Evolutionary conservation across 2,888 invertebrate species (phyloP), one percentile per base, ranked within the genome.

Genomic region (Acleris sparsana): DNA sequence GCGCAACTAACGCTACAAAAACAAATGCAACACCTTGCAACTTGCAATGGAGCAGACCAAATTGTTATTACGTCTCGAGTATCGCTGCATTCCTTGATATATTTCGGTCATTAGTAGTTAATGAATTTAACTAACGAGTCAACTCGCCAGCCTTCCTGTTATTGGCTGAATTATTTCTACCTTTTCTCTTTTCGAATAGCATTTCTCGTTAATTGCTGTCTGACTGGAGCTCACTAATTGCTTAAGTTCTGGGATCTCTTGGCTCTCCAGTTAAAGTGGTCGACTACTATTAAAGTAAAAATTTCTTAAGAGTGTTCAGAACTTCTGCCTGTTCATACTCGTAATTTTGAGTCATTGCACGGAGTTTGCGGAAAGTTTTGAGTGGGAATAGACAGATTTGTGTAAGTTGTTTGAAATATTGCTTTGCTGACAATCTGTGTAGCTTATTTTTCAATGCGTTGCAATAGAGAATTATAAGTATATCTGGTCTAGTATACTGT

Each of bases 121-220:
- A 91, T 89, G 87, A 89, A 88, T 89, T 89, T 84, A 83, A 81
- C 80, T 87, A 89, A 89, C 87, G 87, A 88, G 84, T 84, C 79
- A 83, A 83, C 82, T 80, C 80, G 72, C 75, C 73, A 71, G 53
- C 67, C 66, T 60, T 74, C 78, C 80, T 82, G 85, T 88, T 88
- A 90, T 90, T 88, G 86, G 85, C 85, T 86, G 88, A 89, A 90
- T 89, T 88, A 89, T 88, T 87, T 87, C 88, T 86, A 89, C 88
- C 87, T 89, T 90, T 89, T 87, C 86, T 84, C 78, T 83, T 83
- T 84, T 81, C 86, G 85, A 90, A 90, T 88, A 88, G 87, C 89
- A 89, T 88, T 87, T 87, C 86, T 79, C 87, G 85, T 88, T 92
- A 92, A 92, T 91, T 92, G 89, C 91, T 89, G 90, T 91, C 90